Evolutionary conservation across 1,140 invertebrate species (phyloP).

Genomic region (Pseudomyrmex flavicornis): DNA sequence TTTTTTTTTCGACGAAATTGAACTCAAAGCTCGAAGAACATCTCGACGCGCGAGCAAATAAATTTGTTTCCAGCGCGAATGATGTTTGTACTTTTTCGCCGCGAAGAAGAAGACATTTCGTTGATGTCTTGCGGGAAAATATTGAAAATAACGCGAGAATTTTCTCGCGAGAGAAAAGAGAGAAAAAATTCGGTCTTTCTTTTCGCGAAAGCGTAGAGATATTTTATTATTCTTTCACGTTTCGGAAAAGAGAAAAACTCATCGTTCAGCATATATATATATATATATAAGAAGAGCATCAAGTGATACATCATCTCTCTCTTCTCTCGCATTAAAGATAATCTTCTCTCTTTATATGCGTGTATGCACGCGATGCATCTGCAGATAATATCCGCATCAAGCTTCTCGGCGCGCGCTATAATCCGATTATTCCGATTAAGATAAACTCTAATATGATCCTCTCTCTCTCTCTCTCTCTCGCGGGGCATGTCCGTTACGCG

Average conservation of each 20-base stretch:
- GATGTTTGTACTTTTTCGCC: too few species aligned
- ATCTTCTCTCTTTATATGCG: neutral
- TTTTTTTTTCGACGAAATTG: neutral
- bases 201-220: too few species aligned
- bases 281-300: neutral
- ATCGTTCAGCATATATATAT: too few species aligned
- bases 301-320: neutral
- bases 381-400: neutral
- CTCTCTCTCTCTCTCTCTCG: neutral
- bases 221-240: too few species aligned
- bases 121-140: too few species aligned
- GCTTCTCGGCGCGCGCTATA: neutral
- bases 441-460: constrained; percentile 23
- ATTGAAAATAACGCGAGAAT: too few species aligned
- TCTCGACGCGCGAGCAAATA: too few species aligned
- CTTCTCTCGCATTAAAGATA: neutral
- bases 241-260: too few species aligned
- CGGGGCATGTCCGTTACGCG: neutral
- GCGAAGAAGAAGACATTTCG: too few species aligned
- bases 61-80: too few species aligned
- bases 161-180: too few species aligned
- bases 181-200: too few species aligned
- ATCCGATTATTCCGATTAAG: constrained; percentile 20
- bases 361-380: neutral
- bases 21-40: neutral